Conservation (phyloP, 2,888 invertebrate species). For the Hyposoter dolosus region DNA sequence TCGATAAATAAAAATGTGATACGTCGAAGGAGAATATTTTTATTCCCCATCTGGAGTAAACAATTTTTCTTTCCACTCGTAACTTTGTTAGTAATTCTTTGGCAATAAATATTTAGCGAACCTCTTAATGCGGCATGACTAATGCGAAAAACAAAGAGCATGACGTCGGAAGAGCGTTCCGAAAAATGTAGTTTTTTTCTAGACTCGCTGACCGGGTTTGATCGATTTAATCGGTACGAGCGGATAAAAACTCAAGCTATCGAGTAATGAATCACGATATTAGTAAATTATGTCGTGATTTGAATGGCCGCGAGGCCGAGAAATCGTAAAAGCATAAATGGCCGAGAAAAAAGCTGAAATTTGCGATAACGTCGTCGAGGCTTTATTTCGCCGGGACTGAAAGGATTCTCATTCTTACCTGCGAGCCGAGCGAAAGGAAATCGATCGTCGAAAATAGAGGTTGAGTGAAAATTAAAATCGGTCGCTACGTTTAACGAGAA, state of each 20-base stretch:
- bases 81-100: too few species aligned
- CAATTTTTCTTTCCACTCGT: neutral
- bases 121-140: neutral
- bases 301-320: constrained; percentile 36
- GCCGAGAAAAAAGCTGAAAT: constrained; percentile 17
- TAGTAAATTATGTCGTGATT: constrained; percentile 50
- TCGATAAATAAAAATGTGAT: neutral
- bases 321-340: constrained; percentile 14
- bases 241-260: constrained; percentile 55
- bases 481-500: constrained; percentile 27
- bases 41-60: neutral
- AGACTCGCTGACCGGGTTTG: constrained; percentile 3
- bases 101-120: neutral
- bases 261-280: constrained; percentile 63
- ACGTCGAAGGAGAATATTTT: neutral
- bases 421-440: neutral
- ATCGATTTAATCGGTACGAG: constrained; percentile 41
- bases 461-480: constrained; percentile 13
- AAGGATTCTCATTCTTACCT: constrained; percentile 32
- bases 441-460: constrained; percentile 9
- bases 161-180: neutral
- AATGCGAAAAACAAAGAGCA: neutral
- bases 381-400: neutral
- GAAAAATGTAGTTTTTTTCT: constrained; percentile 15
- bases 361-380: constrained; percentile 37